phyloP scores from a whole-genome alignment of 2,888 invertebrate species.

The Mongoloraphidia duomilia region DNA sequence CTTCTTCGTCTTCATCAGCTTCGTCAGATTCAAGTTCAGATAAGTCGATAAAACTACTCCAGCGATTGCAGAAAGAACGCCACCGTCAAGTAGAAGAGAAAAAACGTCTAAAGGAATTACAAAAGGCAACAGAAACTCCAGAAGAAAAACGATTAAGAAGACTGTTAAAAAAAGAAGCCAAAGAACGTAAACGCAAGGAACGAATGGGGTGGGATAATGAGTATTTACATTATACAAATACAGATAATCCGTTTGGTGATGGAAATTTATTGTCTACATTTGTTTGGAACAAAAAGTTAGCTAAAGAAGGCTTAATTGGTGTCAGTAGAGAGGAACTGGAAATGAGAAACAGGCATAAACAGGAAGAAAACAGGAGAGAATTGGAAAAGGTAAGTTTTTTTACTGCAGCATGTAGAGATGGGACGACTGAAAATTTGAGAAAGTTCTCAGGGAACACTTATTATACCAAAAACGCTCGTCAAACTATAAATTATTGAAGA shows the following conservation, averaged over 20 bases:
- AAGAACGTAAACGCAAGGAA: slow-evolving; percentile 74
- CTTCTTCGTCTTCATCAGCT: slow-evolving; percentile 19
- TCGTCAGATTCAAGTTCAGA: slow-evolving; percentile 27
- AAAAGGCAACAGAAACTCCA: slow-evolving; percentile 86
- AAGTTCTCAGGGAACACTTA: no score
- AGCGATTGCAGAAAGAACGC: slow-evolving; percentile 59
- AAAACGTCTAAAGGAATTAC: slow-evolving; percentile 51
- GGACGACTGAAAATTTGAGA: no score
- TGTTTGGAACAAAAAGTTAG: slow-evolving; percentile 92
- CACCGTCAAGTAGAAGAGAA: slow-evolving; percentile 47
- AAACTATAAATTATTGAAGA: no score
- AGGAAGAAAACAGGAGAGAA: slow-evolving; percentile 82
- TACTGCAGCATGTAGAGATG: no score
- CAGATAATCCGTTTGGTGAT: slow-evolving; percentile 98
- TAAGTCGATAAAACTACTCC: slow-evolving; percentile 48
- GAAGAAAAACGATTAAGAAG: slow-evolving; percentile 80
- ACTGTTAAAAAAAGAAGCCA: slow-evolving; percentile 79
- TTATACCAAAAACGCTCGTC: no score
- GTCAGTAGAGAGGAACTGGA: slow-evolving; percentile 69
- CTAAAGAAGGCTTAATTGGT: slow-evolving; percentile 77
- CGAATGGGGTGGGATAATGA: slow-evolving; percentile 97
- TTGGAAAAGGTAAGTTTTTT: slow-evolving; percentile 58
- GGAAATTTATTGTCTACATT: slow-evolving; percentile 88
- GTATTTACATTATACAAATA: slow-evolving; percentile 92
- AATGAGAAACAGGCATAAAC: slow-evolving; percentile 67